Evolutionary conservation across 2,797 vertebrate species (phyloP).

Genomic region (Emys orbicularis): DNA sequence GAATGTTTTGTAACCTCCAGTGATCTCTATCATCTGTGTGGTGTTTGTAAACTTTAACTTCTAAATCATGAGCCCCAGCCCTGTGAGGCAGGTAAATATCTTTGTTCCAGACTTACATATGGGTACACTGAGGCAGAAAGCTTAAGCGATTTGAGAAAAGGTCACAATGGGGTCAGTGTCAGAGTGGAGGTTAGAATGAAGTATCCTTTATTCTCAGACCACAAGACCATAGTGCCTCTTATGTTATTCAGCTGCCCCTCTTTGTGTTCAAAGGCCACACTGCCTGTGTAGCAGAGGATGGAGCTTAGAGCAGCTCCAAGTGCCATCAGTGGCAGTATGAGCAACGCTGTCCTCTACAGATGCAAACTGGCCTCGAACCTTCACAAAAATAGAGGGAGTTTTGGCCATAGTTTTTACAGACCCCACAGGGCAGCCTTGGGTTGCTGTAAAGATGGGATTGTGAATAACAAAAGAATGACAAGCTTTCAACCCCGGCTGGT

Average conservation of each 20-base stretch:
- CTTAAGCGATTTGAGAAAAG: background rate
- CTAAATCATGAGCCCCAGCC: background rate
- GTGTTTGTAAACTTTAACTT: background rate
- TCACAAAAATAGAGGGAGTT: conserved; percentile 35
- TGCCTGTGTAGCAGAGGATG: background rate
- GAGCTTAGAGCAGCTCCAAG: conserved; percentile 60
- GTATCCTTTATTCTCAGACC: background rate
- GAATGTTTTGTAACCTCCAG: too few relatives aligned
- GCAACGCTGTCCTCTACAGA: conserved; percentile 26
- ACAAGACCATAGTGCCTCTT: background rate
- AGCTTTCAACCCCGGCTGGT: background rate
- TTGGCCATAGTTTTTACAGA: conserved; percentile 23
- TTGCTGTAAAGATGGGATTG: background rate
- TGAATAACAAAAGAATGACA: background rate
- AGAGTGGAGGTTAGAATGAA: conserved; percentile 32
- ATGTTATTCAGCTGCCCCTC: background rate
- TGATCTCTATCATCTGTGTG: background rate
- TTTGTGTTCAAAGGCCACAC: conserved; percentile 49
- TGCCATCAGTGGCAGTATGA: conserved; percentile 49
- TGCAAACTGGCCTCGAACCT: conserved; percentile 28
- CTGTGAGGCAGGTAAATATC: background rate
- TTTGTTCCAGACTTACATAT: background rate
- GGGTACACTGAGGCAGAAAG: background rate
- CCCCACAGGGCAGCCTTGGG: background rate
- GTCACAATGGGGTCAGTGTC: background rate